These are phyloP conservation scores for Sarcophaga carnaria DNA, from an alignment of 2,888 invertebrate genomes.

Conservation along the genomic window DNA sequence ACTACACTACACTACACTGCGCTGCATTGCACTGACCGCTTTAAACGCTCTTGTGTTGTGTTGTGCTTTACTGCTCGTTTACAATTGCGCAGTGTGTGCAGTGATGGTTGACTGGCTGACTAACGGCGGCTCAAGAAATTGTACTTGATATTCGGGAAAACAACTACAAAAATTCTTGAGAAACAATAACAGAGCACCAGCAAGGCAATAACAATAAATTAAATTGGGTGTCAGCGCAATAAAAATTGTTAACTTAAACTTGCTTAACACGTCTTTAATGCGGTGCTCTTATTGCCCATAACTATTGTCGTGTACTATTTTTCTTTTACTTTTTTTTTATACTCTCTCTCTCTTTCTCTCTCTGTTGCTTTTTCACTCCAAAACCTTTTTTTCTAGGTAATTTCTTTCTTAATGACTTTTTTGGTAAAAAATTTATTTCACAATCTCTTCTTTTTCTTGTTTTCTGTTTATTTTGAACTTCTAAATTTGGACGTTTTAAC, in stretches of 20 bases:
- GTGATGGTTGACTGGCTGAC: conserved; percentile 36
- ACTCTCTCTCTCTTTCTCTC: conserved; percentile 22
- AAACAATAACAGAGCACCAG: conserved; percentile 11
- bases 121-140: conserved; percentile 42
- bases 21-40: neutral
- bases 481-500: conserved; percentile 25
- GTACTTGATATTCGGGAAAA: conserved; percentile 41
- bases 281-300: conserved; percentile 12
- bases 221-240: conserved; percentile 56
- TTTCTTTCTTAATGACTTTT: neutral
- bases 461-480: neutral
- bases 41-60: neutral
- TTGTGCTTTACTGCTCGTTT: conserved; percentile 20
- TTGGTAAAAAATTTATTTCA: conserved; percentile 26
- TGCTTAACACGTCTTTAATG: conserved; percentile 58
- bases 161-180: conserved; percentile 39
- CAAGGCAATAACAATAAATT: conserved; percentile 27
- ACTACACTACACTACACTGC: neutral
- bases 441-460: conserved; percentile 20
- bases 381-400: neutral
- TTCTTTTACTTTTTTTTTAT: conserved; percentile 34
- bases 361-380: conserved; percentile 34
- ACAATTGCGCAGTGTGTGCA: conserved; percentile 48
- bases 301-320: conserved; percentile 44
- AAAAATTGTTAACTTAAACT: conserved; percentile 51